Conservation (phyloP, 2,888 invertebrate genomes). For the Mesorhabditis spiculigera region DNA sequence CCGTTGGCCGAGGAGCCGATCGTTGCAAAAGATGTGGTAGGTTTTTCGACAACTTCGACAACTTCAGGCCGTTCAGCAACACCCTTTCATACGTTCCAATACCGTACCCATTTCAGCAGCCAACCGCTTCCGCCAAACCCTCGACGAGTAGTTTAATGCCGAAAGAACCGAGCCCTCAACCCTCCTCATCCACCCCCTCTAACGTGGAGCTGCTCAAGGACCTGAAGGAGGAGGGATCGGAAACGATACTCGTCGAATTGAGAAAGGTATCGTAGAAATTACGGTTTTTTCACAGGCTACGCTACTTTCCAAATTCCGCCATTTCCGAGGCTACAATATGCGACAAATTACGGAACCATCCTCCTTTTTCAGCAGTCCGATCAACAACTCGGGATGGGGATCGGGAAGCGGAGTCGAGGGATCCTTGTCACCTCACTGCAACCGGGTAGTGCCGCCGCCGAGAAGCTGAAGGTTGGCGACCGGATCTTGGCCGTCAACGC, state of each 20-base stretch:
- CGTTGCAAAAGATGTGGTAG: too few relatives aligned
- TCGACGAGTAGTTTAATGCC: neutral
- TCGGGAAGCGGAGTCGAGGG: slow-evolving; percentile 54
- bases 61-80: too few relatives aligned
- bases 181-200: slow-evolving; percentile 12
- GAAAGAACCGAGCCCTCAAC: neutral
- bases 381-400: slow-evolving; percentile 58
- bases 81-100: too few relatives aligned
- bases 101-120: too few relatives aligned
- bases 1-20: slow-evolving; percentile 1
- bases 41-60: too few relatives aligned
- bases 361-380: slow-evolving; percentile 37
- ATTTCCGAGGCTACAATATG: neutral
- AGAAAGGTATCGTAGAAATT: slow-evolving; percentile 35
- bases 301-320: neutral
- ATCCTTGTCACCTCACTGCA: slow-evolving; percentile 58
- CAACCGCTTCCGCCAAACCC: too few relatives aligned
- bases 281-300: neutral
- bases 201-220: slow-evolving; percentile 32
- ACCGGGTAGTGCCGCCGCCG: slow-evolving; percentile 55
- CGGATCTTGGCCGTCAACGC: slow-evolving; percentile 81
- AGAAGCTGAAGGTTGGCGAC: slow-evolving; percentile 68
- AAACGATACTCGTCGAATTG: slow-evolving; percentile 51
- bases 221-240: slow-evolving; percentile 53
- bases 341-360: too few relatives aligned